Evolutionary conservation across 2,113 vertebrate species (phyloP).

Genomic region (Dinomys branickii): DNA sequence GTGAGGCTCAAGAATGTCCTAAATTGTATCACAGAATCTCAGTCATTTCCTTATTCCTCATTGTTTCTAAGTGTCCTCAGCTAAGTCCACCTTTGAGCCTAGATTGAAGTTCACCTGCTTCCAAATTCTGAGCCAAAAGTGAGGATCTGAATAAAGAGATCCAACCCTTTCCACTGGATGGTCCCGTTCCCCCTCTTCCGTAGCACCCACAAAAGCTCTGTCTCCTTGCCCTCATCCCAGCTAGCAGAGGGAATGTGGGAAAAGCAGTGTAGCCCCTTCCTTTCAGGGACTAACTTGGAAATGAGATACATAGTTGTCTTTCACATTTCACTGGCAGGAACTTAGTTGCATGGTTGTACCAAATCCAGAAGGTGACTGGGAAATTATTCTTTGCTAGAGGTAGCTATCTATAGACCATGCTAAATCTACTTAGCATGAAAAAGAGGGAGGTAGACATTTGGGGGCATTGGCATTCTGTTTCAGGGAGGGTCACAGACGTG

Average conservation of each 20-base stretch:
- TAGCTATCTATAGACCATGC: not conserved
- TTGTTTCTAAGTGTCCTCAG: not conserved
- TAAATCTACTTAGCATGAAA: not conserved
- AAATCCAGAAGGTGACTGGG: not conserved
- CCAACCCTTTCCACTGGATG: not conserved
- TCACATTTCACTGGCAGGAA: not conserved
- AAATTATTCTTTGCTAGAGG: not conserved
- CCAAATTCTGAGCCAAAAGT: not conserved
- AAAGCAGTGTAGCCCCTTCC: not conserved
- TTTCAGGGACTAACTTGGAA: not conserved
- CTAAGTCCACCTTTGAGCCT: not conserved
- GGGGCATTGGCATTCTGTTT: not conserved
- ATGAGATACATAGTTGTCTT: not conserved
- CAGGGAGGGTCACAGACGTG: not conserved
- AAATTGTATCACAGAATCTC: not conserved
- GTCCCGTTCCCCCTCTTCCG: not conserved
- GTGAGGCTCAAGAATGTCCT: not conserved
- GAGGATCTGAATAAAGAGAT: not conserved
- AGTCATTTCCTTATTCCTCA: not conserved
- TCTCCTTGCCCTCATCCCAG: not conserved
- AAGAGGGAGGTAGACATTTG: not conserved
- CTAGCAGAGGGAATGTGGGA: not conserved
- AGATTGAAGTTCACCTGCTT: not conserved
- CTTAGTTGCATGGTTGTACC: not conserved
- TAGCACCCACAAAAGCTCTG: not conserved